Conservation (phyloP, 1,140 invertebrate species). For the Drosophila pseudoobscura region DNA sequence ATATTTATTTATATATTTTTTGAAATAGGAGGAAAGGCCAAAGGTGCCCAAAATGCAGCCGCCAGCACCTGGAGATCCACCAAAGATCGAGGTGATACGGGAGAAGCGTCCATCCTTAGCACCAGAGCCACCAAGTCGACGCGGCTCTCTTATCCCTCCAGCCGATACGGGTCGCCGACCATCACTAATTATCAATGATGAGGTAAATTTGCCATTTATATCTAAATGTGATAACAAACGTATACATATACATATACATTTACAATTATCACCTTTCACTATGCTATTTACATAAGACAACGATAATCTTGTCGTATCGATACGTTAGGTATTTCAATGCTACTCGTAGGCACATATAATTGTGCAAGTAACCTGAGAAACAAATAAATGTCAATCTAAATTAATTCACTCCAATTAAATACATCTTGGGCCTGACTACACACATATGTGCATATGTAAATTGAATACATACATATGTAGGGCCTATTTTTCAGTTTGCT, state of each 20-base stretch:
- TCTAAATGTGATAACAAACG: neutral
- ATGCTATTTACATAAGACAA: too few species aligned
- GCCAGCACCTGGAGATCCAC: constrained; percentile 86
- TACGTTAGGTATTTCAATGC: too few species aligned
- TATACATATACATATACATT: neutral
- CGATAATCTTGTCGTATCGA: too few species aligned
- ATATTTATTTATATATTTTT: neutral
- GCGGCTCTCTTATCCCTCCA: constrained; percentile 93
- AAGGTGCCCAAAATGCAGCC: constrained; percentile 90
- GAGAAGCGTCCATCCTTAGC: constrained; percentile 91
- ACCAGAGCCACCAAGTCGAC: constrained; percentile 88
- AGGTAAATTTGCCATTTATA: constrained; percentile 86
- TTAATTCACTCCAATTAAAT: too few species aligned
- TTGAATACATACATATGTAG: too few species aligned
- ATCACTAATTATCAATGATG: constrained; percentile 95
- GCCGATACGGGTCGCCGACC: constrained; percentile 93
- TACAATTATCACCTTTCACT: too few species aligned
- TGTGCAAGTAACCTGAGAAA: too few species aligned
- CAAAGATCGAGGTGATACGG: constrained; percentile 93
- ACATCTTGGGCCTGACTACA: too few species aligned
- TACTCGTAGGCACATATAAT: too few species aligned
- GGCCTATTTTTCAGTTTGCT: too few species aligned
- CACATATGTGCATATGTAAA: too few species aligned
- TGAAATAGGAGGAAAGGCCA: constrained; percentile 81
- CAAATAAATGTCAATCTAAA: too few species aligned